Evolutionary conservation across 2,797 vertebrate genomes (phyloP), one percentile per base, ranked within the genome.

Genomic region (Cottoperca gobio): DNA sequence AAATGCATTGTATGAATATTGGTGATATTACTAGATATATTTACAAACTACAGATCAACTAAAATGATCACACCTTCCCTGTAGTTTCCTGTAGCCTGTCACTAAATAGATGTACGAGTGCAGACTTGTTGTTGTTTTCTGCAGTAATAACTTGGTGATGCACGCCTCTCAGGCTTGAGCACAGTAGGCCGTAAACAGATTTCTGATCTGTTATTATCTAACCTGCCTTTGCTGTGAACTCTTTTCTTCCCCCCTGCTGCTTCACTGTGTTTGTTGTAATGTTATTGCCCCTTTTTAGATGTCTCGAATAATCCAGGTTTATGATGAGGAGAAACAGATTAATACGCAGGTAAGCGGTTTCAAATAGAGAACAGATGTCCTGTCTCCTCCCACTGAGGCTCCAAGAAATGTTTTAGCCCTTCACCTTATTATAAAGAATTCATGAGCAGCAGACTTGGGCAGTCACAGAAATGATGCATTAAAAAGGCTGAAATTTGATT

Each of bases 261-360:
- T 93, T 94, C 96, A 97, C 89, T 94, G 87, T 96, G 86, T 93
- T 95, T 97, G 97, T 96, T 98, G 95, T 98, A 96, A 96, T 97
- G 95, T 97, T 90, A 92, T 95, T 92, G 79, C 97, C 96, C 93
- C 91, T 98, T 96, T 99, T 99, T 98, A 99, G 98, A 99, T 99
- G 97, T 99, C 97, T 97, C 98, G 97, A 98, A 98, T 99, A 98
- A 98, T 99, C 98, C 97, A 99, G 97, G 98, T 99, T 97, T 99
- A 99, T 99, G 98, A 98, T 99, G 98, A 99, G 96, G 97, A 98
- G 97, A 98, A 97, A 98, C 96, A 97, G 95, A 98, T 98, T 99
- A 99, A 99, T 98, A 96, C 96, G 91, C 97, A 99, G 98, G 98
- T 99, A 99, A 99, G 98, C 95, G 60, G 91, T 94, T 94, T 96